phyloP scores from a whole-genome alignment of 2,797 vertebrate genomes.

The Liparis tanakae region DNA sequence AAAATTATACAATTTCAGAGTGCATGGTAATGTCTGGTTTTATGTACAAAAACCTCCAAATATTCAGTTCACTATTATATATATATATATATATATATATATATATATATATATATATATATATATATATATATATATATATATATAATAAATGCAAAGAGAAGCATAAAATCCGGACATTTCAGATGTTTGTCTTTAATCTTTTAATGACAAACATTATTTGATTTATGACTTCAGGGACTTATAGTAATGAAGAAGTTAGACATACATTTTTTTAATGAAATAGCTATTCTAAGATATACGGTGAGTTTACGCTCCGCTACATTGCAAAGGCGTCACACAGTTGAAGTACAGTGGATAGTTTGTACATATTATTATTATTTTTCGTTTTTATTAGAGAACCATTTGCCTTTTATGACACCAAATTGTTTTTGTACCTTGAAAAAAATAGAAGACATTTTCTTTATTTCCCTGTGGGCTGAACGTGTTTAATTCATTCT shows the following conservation, averaged over 20 bases:
- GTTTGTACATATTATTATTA: not conserved
- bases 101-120: too few relatives aligned
- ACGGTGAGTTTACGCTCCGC: not conserved
- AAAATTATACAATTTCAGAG: not conserved
- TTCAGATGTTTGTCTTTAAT: too few relatives aligned
- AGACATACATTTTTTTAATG: not conserved
- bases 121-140: too few relatives aligned
- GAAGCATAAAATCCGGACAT: too few relatives aligned
- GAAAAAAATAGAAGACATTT: too few relatives aligned
- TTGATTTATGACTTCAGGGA: not conserved
- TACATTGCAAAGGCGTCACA: not conserved
- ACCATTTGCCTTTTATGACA: not conserved
- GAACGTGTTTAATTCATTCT: constrained; percentile 12
- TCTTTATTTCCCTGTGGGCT: not conserved
- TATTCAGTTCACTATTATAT: not conserved
- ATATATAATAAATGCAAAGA: too few relatives aligned
- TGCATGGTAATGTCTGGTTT: not conserved
- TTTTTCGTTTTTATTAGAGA: not conserved
- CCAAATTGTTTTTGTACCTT: not conserved
- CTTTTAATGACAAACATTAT: too few relatives aligned
- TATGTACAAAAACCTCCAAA: not conserved
- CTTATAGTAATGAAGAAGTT: not conserved
- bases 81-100: too few relatives aligned
- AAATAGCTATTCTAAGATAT: not conserved
- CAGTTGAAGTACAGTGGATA: not conserved